Percentiles rank a stretch among this genome's conserved stretches.
These are phyloP conservation scores for Sebastes melanostomus DNA, from an alignment of 2,797 vertebrate genomes.

Conservation along the genomic window DNA sequence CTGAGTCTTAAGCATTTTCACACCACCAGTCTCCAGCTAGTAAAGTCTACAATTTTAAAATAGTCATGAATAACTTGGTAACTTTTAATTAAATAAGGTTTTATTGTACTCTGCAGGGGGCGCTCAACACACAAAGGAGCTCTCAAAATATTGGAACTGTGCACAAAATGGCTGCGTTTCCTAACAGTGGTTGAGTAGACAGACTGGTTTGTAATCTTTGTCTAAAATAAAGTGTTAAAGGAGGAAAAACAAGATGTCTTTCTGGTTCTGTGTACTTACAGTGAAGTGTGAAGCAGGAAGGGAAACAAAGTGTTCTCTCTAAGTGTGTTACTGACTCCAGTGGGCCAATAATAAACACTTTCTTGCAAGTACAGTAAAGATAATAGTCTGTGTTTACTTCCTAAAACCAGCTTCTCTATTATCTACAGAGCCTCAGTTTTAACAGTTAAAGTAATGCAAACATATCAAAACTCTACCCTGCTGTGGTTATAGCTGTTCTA, in stretches of 20 bases:
- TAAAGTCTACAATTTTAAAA: background rate
- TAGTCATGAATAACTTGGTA: constrained; percentile 20
- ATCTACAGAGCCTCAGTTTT: background rate
- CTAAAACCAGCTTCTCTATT: background rate
- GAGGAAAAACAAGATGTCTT: background rate
- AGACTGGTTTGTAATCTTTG: background rate
- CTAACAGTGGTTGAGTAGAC: background rate
- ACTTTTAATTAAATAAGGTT: constrained; percentile 41
- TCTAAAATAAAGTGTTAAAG: constrained; percentile 10
- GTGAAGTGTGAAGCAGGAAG: constrained; percentile 3
- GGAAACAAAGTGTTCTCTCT: constrained; percentile 17
- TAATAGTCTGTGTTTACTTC: background rate
- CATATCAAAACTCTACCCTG: background rate
- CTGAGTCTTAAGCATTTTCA: background rate
- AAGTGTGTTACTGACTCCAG: constrained; percentile 6
- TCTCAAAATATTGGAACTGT: background rate
- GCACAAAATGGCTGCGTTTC: background rate
- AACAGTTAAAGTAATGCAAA: background rate
- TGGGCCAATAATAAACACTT: constrained; percentile 11
- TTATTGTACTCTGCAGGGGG: constrained; percentile 18
- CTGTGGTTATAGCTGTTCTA: background rate
- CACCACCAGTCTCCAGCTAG: background rate
- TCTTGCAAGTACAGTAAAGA: constrained; percentile 3
- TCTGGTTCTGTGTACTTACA: background rate
- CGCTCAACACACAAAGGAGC: background rate